Base-by-base conservation (phyloP, 2,113 vertebrate genomes). In the Neolamprologus variostigma region DNA sequence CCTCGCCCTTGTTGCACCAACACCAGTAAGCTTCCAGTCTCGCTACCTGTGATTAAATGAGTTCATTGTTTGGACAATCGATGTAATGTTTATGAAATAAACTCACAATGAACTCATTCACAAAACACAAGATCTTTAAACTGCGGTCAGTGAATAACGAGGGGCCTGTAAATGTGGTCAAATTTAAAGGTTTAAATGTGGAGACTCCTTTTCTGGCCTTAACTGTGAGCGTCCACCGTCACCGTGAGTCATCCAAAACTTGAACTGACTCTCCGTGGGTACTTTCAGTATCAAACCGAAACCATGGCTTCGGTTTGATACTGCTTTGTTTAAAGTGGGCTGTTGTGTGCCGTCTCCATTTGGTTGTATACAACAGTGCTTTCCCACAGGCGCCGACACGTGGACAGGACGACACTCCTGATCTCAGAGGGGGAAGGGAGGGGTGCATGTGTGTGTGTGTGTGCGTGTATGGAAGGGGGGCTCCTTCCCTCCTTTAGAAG, bases 401-500 rank as follows among this genome's bases (percentile, higher is more conserved):
- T 91, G 86, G 89, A 93, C 93, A 73, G 90, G 88, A 94, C 68
- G 83, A 88, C 86, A 86, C 86, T 86, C 83, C 66, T 85, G 81
- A 83, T 85, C 88, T 91, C 88, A 68, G 21, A 84, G 66, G 87
- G 82, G 61, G 66, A 82, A 37, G 47, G 55, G 16, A 35, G 61
- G 9, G n/a, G 5, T 51, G 47, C 63, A 14, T 17, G n/a, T 57
- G 13, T 42, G 37, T 23, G 12, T 21, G 37, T 23, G 53, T 21
- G 7, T 23, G 31, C 1, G 10, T 35, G 35, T 28, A 10, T 23
- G 57, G 28, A 17, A 6, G 23, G 50, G 73, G 10, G 26, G 6
- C 45, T 53, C 19, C 37, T 82, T 68, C 85, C 61, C 33, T 87
- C 50, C 86, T 92, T 88, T 31, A 86, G 82, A 93, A 83, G 86